Percentiles rank a stretch among this genome's conserved stretches.
These are phyloP conservation scores for Julus scanicus DNA, from an alignment of 2,888 invertebrate species.

Conservation along the genomic window DNA sequence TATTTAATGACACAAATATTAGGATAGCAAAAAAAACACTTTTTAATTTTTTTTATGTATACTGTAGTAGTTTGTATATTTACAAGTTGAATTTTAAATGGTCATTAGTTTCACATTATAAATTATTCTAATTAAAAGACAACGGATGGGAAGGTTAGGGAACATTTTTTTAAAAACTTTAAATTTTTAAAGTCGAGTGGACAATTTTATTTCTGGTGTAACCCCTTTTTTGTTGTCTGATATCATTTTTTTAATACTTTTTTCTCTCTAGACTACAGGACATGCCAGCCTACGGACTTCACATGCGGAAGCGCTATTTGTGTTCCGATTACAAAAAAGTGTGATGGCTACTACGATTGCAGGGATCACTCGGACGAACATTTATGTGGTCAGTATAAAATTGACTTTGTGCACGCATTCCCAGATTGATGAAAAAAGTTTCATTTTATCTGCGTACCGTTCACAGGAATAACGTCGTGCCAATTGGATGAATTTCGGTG, in stretches of 20 bases:
- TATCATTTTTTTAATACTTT: background rate
- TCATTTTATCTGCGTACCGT: constrained; percentile 19
- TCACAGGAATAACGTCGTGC: constrained; percentile 69
- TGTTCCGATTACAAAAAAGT: constrained; percentile 86
- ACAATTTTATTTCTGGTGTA: no score
- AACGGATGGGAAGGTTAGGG: no score
- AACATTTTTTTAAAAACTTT: no score
- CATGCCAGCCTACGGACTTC: constrained; percentile 88
- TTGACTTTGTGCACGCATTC: background rate
- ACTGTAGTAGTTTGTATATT: no score
- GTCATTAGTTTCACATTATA: no score
- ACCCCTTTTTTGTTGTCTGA: background rate
- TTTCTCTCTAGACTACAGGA: constrained; percentile 79
- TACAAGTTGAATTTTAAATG: no score
- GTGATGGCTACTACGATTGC: constrained; percentile 92
- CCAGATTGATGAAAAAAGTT: background rate
- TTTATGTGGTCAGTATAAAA: constrained; percentile 74
- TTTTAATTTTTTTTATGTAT: no score
- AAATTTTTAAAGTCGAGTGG: no score
- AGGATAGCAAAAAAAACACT: no score
- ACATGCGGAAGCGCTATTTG: constrained; percentile 86
- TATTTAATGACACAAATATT: no score
- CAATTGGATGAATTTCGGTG: constrained; percentile 88
- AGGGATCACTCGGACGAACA: constrained; percentile 78
- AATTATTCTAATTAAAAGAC: no score